phyloP scores from a whole-genome alignment of 2,888 invertebrate species.

The Hoplodrina ambigua region DNA sequence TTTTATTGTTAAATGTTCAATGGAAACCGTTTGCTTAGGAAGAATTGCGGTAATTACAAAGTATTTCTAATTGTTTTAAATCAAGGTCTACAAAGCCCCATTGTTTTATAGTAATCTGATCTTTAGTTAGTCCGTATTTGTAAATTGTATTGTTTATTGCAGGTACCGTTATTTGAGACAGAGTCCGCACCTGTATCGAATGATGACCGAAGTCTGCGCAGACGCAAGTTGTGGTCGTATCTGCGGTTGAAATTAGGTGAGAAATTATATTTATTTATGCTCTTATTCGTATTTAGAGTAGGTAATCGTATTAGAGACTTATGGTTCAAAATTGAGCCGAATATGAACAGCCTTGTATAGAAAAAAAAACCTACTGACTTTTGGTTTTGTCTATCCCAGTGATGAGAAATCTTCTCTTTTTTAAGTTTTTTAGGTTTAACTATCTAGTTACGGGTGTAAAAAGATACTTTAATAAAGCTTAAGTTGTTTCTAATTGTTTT shows the following conservation, averaged over 20 bases:
- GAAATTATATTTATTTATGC: conserved; percentile 19
- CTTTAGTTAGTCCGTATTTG: conserved; percentile 28
- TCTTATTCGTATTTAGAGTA: conserved; percentile 9
- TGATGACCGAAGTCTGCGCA: conserved; percentile 36
- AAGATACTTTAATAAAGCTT: no score
- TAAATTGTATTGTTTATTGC: conserved; percentile 19
- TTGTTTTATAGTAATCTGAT: conserved; percentile 43
- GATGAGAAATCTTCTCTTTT: no score
- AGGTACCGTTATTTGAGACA: conserved; percentile 52
- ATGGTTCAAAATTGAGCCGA: no score
- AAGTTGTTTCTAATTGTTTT: no score
- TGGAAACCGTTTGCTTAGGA: conserved; percentile 7
- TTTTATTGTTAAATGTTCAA: conserved; percentile 17
- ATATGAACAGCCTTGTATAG: no score
- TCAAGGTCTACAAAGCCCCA: conserved; percentile 24
- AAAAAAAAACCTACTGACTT: no score
- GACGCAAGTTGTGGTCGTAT: conserved; percentile 29
- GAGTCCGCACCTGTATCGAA: conserved; percentile 52
- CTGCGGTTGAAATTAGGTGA: conserved; percentile 50
- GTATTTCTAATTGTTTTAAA: conserved; percentile 18
- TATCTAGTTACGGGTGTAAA: no score
- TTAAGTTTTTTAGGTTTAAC: no score
- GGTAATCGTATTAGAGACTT: neutral
- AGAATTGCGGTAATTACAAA: conserved; percentile 33
- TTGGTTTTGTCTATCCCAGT: no score